Evolutionary conservation across 2,888 invertebrate species (phyloP), one percentile per base, ranked within the genome.

Genomic region (Dorcus hopei): DNA sequence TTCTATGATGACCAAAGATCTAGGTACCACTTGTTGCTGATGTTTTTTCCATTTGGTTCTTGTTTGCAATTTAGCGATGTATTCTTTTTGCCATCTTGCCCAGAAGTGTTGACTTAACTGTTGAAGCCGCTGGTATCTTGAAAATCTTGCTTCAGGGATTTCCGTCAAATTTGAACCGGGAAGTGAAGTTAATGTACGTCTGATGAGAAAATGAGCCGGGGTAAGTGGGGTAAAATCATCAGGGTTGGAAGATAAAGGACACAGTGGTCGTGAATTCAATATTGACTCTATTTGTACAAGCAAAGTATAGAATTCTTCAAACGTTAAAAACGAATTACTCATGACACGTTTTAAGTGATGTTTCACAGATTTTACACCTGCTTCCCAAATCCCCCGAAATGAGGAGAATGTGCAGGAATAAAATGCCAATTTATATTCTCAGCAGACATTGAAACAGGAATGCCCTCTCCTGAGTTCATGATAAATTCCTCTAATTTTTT

Each of bases 1-100:
- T 4, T 43, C 1, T n/a, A 43, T n/a, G 11, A 43, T 8, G 11
- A 43, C 43, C 14, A 43, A 19, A 16, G 43, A 3, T 16, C 43
- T 4, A 2, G 7, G 8, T n/a, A 7, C 16, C 11, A 43, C 16
- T 8, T 43, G 11, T 2, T 3, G 8, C 11, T n/a, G 8, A 4
- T 3, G 11, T 14, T 9, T n/a, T 14, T 43, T 43, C 70, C 68
- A 70, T 47, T 69, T 68, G 0, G 61, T 56, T 1, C 66, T 23
- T 6, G 63, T 61, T 48, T 70, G 67, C 0, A 70, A 61, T 43
- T 59, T 59, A 9, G 63, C 45, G 0, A 72, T 26, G 9, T 71
- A 73, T 26, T 73, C 71, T 19, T 53, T 52, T 8, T 53, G 52
- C 70, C 64, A 68, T 16, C 58, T 52, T 54, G 54, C 64, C 70